Conservation (phyloP, 2,888 invertebrate species). For the Meandrusa payeni region DNA sequence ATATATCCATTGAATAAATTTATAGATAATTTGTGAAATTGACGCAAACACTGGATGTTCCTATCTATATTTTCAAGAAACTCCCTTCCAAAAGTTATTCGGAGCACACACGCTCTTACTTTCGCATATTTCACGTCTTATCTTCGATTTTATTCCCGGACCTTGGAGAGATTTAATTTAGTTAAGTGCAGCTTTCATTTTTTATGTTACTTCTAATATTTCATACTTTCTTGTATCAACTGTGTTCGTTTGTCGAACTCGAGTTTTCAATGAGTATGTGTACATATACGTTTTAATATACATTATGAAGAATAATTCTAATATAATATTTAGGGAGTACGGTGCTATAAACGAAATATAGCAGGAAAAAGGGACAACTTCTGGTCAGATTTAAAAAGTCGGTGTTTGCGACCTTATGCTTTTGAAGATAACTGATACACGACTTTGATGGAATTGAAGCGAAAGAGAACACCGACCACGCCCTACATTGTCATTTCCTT, state of each 20-base stretch:
- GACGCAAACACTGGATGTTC: conserved; percentile 1
- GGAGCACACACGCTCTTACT: conserved; percentile 11
- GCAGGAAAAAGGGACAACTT: conserved; percentile 3
- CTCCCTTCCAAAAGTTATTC: conserved; percentile 7
- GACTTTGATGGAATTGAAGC: no score
- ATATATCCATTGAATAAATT: no score
- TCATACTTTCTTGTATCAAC: conserved; percentile 17
- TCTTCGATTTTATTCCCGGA: conserved; percentile 32
- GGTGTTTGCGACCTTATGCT: no score
- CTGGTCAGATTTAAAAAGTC: background rate
- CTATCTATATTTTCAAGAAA: conserved; percentile 9
- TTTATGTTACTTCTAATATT: conserved; percentile 24
- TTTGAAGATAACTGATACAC: no score
- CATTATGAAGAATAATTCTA: background rate
- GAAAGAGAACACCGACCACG: no score
- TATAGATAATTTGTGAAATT: no score
- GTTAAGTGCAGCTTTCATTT: conserved; percentile 36
- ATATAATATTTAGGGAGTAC: background rate
- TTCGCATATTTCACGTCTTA: conserved; percentile 26
- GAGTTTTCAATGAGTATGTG: background rate
- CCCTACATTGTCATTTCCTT: no score
- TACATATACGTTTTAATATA: background rate
- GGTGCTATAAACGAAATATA: background rate
- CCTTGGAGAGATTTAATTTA: conserved; percentile 35
- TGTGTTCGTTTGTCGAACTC: conserved; percentile 1